These are phyloP conservation scores for Oasisia sp. DNA, from an alignment of 2,888 invertebrate genomes.

Conservation along the genomic window DNA sequence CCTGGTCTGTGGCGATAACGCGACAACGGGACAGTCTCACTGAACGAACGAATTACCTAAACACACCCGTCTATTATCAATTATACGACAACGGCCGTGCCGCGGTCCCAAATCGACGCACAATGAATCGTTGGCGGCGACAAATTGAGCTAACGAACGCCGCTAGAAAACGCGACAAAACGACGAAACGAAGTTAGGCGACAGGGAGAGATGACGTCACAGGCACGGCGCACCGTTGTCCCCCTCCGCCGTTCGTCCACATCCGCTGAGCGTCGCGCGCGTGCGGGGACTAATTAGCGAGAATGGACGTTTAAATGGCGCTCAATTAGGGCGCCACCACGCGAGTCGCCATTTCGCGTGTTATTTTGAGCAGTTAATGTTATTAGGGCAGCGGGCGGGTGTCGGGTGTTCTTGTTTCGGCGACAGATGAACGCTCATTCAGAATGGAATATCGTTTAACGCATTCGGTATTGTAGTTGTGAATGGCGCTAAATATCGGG, in stretches of 20 bases:
- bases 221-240: neutral
- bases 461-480: neutral
- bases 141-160: neutral
- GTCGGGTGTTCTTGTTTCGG: neutral
- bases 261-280: neutral
- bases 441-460: neutral
- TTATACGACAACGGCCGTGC: neutral
- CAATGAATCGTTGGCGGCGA: neutral
- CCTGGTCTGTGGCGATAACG: neutral
- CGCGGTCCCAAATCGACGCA: neutral
- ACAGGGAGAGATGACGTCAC: neutral
- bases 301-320: neutral
- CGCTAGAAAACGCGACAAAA: neutral
- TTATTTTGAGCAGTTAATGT: constrained; percentile 7
- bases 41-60: neutral
- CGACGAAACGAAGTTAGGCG: constrained; percentile 9
- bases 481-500: neutral
- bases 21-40: neutral
- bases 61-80: neutral
- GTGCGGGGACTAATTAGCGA: neutral
- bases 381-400: neutral
- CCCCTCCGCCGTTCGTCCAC: neutral
- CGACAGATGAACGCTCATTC: neutral
- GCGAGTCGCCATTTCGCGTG: neutral
- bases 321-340: neutral